Evolutionary conservation across 2,113 vertebrate genomes (phyloP).

Genomic region (Oenanthe oenanthe): DNA sequence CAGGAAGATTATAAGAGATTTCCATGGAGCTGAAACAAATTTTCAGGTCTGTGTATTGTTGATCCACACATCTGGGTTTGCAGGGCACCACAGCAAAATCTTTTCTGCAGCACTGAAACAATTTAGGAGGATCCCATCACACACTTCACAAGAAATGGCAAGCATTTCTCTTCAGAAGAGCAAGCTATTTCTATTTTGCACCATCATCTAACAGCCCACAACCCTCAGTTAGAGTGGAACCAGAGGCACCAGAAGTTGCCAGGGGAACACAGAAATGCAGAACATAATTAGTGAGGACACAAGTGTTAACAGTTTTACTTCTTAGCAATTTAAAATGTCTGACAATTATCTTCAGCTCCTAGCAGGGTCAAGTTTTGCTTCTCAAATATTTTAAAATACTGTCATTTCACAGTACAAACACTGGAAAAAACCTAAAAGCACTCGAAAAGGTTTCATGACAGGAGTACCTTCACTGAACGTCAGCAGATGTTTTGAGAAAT

Average conservation of each 20-base stretch:
- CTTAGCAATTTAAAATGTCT: constrained; percentile 20
- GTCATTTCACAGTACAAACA: neutral
- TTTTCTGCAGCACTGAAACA: neutral
- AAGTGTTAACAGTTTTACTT: constrained; percentile 7
- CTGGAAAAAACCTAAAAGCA: neutral
- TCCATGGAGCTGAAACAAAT: neutral
- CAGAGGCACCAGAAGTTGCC: neutral
- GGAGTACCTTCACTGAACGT: neutral
- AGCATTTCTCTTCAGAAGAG: neutral
- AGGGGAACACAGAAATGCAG: neutral
- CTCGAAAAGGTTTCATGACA: neutral
- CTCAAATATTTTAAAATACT: constrained; percentile 36
- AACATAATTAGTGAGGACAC: neutral
- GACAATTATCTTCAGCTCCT: constrained; percentile 13
- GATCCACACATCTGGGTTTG: neutral
- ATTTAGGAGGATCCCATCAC: neutral
- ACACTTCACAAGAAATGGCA: neutral
- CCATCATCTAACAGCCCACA: neutral
- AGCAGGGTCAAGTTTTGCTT: constrained; percentile 33
- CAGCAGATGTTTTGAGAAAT: neutral
- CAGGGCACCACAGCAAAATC: neutral
- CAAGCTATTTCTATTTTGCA: neutral
- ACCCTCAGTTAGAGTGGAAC: neutral
- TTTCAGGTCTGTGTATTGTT: neutral
- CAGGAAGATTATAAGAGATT: neutral